Evolutionary conservation across 2,113 vertebrate species (phyloP).

Genomic region (Anarrhichthys ocellatus): DNA sequence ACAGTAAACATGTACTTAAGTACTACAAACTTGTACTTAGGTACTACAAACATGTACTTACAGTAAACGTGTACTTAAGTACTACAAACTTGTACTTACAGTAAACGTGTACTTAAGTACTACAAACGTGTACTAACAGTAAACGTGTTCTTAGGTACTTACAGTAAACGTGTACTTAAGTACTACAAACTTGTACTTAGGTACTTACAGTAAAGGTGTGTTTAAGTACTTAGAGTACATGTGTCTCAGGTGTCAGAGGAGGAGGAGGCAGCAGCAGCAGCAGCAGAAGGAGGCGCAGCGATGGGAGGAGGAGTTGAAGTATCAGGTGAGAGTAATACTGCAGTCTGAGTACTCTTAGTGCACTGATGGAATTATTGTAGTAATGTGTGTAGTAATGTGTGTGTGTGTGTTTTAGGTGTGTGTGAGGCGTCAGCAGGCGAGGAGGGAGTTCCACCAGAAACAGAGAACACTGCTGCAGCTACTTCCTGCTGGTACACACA

Average conservation of each 20-base stretch:
- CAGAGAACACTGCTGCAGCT: constrained; percentile 89
- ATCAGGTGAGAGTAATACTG: constrained; percentile 55
- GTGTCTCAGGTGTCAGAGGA: constrained; percentile 84
- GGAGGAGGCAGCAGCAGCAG: constrained; percentile 79
- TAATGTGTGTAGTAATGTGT: constrained; percentile 43
- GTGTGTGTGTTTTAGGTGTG: constrained; percentile 83
- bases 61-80: no score
- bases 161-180: no score
- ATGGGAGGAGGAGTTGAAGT: constrained; percentile 86
- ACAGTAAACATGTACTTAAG: no score
- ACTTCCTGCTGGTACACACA: constrained; percentile 88
- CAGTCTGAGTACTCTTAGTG: background rate
- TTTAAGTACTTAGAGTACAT: background rate
- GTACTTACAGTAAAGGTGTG: background rate
- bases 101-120: no score
- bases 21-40: background rate
- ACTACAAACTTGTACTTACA: no score
- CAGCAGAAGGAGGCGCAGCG: constrained; percentile 81
- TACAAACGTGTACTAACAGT: background rate
- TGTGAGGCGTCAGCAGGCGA: constrained; percentile 88
- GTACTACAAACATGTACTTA: no score
- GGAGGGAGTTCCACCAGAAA: constrained; percentile 89
- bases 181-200: background rate
- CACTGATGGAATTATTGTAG: background rate
- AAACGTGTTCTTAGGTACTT: no score